A percentile compares a stretch with the other conserved stretches of the same genome.
phyloP scores from a whole-genome alignment of 2,888 invertebrate genomes.

The Leuctra nigra region DNA sequence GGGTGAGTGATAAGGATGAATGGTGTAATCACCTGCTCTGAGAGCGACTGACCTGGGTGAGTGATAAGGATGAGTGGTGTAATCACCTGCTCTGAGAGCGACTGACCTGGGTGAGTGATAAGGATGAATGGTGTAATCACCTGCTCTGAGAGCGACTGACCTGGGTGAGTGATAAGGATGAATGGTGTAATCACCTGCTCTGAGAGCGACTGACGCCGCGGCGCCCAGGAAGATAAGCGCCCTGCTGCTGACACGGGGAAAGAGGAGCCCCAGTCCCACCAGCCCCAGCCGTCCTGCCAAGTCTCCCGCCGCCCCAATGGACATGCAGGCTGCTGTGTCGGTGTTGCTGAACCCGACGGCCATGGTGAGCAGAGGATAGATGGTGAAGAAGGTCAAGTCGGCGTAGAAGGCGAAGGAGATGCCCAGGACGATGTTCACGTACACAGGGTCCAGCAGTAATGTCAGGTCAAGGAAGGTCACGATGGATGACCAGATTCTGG shows the following conservation, averaged over 20 bases:
- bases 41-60: no score
- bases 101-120: no score
- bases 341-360: conserved; percentile 52
- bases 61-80: no score
- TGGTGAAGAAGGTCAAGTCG: conserved; percentile 61
- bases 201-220: conserved; percentile 54
- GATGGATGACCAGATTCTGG: no score
- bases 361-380: conserved; percentile 58
- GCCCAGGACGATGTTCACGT: conserved; percentile 60
- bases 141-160: no score
- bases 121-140: no score
- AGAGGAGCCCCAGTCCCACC: conserved; percentile 52
- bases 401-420: conserved; percentile 60
- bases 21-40: no score
- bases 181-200: no score
- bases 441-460: conserved; percentile 36
- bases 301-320: conserved; percentile 62
- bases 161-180: no score
- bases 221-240: conserved; percentile 58
- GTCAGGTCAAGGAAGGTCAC: conserved; percentile 36
- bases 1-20: no score
- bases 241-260: conserved; percentile 54
- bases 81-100: no score
- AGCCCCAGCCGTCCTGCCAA: conserved; percentile 56
- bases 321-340: conserved; percentile 60